phyloP scores from a whole-genome alignment of 2,888 invertebrate species.

The Criorhina ranunculi region DNA sequence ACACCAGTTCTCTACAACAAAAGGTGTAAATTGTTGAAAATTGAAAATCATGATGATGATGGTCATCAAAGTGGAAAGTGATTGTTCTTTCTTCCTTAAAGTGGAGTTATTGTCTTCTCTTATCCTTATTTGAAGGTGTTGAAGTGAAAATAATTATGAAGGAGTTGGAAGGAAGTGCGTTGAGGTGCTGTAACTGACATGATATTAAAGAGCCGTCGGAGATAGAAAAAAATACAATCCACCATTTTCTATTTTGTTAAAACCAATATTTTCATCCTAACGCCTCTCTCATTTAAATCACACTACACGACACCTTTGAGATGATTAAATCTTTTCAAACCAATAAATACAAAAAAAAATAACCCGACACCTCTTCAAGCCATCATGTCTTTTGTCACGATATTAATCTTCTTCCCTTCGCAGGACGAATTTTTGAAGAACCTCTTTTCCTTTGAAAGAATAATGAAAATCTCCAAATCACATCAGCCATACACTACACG shows the following conservation, averaged over 20 bases:
- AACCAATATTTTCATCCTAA: too few species aligned
- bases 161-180: not conserved
- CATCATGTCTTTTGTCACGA: not conserved
- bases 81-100: constrained; percentile 57
- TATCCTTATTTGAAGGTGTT: constrained; percentile 60
- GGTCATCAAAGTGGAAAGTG: constrained; percentile 73
- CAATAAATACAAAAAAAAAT: too few species aligned
- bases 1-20: constrained; percentile 28
- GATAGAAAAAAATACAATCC: too few species aligned
- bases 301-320: too few species aligned
- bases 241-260: too few species aligned
- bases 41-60: constrained; percentile 73
- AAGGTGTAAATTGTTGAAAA: constrained; percentile 73
- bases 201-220: too few species aligned
- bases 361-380: too few species aligned
- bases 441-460: too few species aligned
- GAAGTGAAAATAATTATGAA: constrained; percentile 46
- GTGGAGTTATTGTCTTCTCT: constrained; percentile 66
- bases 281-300: too few species aligned
- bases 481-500: constrained; percentile 12
- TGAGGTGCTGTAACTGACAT: too few species aligned
- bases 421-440: not conserved
- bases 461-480: not conserved
- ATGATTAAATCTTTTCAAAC: too few species aligned
- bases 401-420: not conserved